These are phyloP conservation scores for Pedetes capensis DNA, from an alignment of 2,113 vertebrate genomes.

Conservation along the genomic window DNA sequence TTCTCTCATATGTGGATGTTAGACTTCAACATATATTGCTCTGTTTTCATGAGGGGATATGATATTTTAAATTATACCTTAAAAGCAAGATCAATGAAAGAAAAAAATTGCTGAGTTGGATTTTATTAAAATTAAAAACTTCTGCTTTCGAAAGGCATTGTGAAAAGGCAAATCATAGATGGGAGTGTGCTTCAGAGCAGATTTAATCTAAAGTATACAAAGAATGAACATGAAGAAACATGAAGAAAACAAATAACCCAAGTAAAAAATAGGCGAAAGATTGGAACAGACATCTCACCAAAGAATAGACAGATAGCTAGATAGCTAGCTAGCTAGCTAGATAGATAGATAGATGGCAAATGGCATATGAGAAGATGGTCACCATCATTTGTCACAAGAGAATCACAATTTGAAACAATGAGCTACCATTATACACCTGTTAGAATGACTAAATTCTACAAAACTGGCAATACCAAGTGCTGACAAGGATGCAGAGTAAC, in stretches of 20 bases:
- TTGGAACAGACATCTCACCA: not conserved
- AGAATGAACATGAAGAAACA: not conserved
- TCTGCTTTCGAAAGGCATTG: not conserved
- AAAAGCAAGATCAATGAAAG: not conserved
- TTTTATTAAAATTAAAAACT: constrained; percentile 24
- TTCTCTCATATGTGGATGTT: no score
- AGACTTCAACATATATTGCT: no score
- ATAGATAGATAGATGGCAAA: not conserved
- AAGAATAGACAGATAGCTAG: no score
- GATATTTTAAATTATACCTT: not conserved
- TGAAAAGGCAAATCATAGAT: not conserved
- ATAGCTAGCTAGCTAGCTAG: no score
- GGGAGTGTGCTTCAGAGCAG: not conserved
- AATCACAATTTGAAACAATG: not conserved
- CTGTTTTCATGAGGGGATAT: not conserved
- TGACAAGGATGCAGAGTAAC: not conserved
- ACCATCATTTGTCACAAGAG: not conserved
- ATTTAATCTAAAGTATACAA: not conserved
- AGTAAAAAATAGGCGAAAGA: not conserved
- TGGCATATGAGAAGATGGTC: not conserved
- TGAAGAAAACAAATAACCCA: not conserved
- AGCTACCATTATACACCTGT: not conserved
- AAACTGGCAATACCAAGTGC: not conserved
- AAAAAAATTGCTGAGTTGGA: not conserved
- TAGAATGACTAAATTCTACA: not conserved